Evolutionary conservation across 2,113 vertebrate species (phyloP).

Genomic region (Zosterops borbonicus): DNA sequence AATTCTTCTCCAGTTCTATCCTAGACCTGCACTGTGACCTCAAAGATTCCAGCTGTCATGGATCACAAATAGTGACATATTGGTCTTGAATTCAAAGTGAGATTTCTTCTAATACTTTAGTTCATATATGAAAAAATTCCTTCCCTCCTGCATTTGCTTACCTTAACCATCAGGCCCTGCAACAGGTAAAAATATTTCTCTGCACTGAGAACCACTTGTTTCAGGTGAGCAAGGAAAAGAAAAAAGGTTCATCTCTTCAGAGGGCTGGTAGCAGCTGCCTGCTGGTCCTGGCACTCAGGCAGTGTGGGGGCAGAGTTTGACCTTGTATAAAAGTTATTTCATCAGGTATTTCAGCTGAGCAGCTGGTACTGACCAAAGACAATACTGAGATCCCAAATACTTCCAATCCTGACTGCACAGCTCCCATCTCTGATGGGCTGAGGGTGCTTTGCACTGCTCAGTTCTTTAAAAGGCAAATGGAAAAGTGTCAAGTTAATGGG

Average conservation of each 20-base stretch:
- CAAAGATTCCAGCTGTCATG: neutral
- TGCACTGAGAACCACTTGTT: neutral
- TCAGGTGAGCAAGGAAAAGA: neutral
- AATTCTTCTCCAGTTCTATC: neutral
- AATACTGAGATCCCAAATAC: neutral
- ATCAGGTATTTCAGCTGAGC: neutral
- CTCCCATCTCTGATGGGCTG: neutral
- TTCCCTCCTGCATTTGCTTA: neutral
- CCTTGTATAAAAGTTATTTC: neutral
- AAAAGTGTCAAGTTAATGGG: conserved; percentile 4
- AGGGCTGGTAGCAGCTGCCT: neutral
- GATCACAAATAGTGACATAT: neutral
- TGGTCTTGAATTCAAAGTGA: neutral
- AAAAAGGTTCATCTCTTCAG: neutral
- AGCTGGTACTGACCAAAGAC: neutral
- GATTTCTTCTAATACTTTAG: neutral
- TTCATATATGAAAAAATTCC: neutral
- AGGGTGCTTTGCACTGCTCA: neutral
- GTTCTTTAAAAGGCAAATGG: neutral
- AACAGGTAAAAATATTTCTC: neutral
- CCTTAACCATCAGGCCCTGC: neutral
- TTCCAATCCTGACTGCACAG: neutral
- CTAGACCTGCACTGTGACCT: neutral
- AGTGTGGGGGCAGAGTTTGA: neutral
- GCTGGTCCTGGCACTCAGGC: neutral